Conservation (phyloP, 2,797 vertebrate species). For the Mycteria americana region DNA sequence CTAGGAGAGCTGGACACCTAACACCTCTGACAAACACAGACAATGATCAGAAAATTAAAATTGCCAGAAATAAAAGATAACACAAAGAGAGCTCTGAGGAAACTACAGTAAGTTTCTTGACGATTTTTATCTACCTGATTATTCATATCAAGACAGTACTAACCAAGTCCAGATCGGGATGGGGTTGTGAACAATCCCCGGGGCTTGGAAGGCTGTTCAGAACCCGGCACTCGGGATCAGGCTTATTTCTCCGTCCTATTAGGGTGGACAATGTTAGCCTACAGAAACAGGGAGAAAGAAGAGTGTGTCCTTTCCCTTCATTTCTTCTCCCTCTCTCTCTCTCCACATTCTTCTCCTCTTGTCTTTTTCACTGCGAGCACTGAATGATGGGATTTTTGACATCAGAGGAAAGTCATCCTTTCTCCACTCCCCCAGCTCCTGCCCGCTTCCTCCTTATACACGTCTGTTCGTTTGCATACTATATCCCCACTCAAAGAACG, state of each 20-base stretch:
- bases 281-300: not conserved
- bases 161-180: slow-evolving; percentile 63
- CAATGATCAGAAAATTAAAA: not conserved
- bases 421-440: slow-evolving; percentile 47
- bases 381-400: slow-evolving; percentile 69
- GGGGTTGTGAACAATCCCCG: slow-evolving; percentile 24
- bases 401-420: slow-evolving; percentile 49
- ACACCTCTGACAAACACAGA: not conserved
- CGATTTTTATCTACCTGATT: slow-evolving; percentile 45
- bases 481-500: not conserved
- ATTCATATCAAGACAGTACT: slow-evolving; percentile 58
- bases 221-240: slow-evolving; percentile 18
- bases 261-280: not conserved
- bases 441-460: slow-evolving; percentile 31
- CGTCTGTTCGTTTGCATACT: not conserved
- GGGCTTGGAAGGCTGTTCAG: slow-evolving; percentile 39
- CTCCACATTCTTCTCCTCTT: slow-evolving; percentile 65
- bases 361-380: slow-evolving; percentile 45
- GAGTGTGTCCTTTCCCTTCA: not conserved
- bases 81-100: slow-evolving; percentile 26
- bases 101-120: slow-evolving; percentile 46
- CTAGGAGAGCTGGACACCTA: not conserved
- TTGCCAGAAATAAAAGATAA: not conserved
- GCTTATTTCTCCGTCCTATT: slow-evolving; percentile 17
- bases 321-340: slow-evolving; percentile 2